A percentile compares a stretch with the other conserved stretches of the same genome.
phyloP scores from a whole-genome alignment of 2,797 vertebrate species.

The Fringilla coelebs region DNA sequence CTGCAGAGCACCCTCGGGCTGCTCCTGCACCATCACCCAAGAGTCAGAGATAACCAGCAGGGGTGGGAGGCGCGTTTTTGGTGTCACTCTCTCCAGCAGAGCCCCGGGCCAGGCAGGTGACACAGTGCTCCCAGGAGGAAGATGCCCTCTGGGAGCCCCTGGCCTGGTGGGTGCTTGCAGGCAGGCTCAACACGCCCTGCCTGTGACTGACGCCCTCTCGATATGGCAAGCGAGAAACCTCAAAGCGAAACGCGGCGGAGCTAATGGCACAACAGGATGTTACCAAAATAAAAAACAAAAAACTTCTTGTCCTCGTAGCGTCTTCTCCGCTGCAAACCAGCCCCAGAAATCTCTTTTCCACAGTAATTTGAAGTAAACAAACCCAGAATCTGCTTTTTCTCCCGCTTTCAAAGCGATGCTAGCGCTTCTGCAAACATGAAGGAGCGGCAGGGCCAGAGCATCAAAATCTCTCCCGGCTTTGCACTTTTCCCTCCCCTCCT shows the following conservation, averaged over 20 bases:
- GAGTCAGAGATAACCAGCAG: neutral
- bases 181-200: neutral
- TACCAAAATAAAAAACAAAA: neutral
- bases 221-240: constrained; percentile 38
- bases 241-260: neutral
- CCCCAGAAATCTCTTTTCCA: neutral
- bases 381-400: neutral
- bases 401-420: accelerated
- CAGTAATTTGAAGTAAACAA: neutral
- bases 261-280: constrained; percentile 60
- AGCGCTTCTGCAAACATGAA: neutral
- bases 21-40: accelerated
- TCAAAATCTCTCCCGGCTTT: neutral
- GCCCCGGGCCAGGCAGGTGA: accelerated
- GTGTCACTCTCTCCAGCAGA: neutral
- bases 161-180: neutral
- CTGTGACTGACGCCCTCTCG: accelerated
- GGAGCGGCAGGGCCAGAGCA: neutral
- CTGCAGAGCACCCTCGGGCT: neutral
- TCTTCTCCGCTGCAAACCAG: neutral
- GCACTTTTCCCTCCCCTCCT: neutral
- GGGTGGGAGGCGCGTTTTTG: neutral
- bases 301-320: neutral
- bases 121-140: accelerated
- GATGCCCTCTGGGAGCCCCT: neutral